Base-by-base conservation (phyloP, 2,113 vertebrate genomes). In the Larimichthys polyactis region DNA sequence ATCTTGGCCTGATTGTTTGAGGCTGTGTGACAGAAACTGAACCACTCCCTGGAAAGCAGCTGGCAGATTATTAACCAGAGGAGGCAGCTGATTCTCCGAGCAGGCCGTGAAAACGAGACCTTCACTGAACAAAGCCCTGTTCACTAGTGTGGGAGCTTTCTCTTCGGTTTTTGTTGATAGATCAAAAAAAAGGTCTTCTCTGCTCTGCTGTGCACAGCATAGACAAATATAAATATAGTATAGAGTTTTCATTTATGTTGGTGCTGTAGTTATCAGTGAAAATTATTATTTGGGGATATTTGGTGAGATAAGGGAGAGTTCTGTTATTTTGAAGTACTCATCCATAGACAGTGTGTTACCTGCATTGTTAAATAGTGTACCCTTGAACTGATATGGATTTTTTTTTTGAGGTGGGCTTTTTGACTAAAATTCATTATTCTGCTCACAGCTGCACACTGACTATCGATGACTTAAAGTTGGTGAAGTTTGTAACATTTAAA, bases 11-110 rank as follows among this genome's bases (percentile, higher is more conserved):
- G 51, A 54, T 11, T 55, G 22, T 9, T 15, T 4, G 6, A 57
- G 11, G 4, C 22, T 57, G n/a, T 24, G 54, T 57, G 54, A 57
- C 24, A 22, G 22, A 57, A 57, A 57, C 24, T 55, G 22, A 24
- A 57, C 4, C 54, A 15, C 54, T 57, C 22, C 54, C 12, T 57
- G 54, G n/a, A 57, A 57, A 57, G 24, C 54, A 57, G 54, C n/a
- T 57, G 54, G 54, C n/a, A 57, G 54, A 57, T 57, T 57, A 57
- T 57, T 57, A 57, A 55, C 52, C 52, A 55, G 52, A 22, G 52
- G 52, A 55, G 11, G 52, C n/a, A 57, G 54, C 14, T 57, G 11
- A 57, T 24, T 24, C 54, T 57, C 54, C 24, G 5, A 57, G 4
- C n/a, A 24, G 54, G 15, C 11, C 12, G n/a, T 57, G 22, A 57